Conservation (phyloP, 1,140 invertebrate species). For the Marisa cornuarietis region DNA sequence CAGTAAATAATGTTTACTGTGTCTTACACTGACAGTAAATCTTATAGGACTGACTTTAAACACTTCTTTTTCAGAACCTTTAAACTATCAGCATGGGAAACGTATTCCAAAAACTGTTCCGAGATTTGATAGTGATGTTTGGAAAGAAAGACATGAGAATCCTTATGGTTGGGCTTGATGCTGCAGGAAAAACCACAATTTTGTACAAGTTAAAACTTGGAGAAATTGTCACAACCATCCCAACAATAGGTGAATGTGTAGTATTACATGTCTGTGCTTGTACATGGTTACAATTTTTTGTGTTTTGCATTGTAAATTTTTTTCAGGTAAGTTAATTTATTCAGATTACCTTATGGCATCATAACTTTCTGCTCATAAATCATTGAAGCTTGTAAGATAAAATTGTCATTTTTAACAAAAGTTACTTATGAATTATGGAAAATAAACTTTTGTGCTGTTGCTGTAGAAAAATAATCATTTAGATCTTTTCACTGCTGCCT, state of each 20-base stretch:
- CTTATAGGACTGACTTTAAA: no score
- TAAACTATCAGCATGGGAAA: conserved; percentile 36
- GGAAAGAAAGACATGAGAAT: conserved; percentile 56
- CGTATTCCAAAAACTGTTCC: conserved; percentile 35
- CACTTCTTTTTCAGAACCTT: no score
- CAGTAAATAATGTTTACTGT: no score
- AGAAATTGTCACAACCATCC: conserved; percentile 97
- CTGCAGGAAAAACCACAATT: conserved; percentile 97
- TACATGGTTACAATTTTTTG: background rate
- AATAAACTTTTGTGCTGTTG: background rate
- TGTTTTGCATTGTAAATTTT: background rate
- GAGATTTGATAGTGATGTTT: conserved; percentile 32
- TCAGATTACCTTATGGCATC: background rate
- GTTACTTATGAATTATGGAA: background rate
- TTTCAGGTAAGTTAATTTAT: background rate
- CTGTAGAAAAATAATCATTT: no score
- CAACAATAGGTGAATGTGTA: conserved; percentile 82
- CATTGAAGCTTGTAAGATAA: no score
- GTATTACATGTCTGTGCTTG: background rate
- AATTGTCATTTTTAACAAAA: no score
- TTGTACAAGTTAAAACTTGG: conserved; percentile 96
- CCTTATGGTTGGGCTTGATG: conserved; percentile 80
- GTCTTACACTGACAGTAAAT: no score
- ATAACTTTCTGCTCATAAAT: no score
- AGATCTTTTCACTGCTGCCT: conserved; percentile 3